Evolutionary conservation across 2,888 invertebrate genomes (phyloP), one percentile per base, ranked within the genome.

Genomic region (Drosophila quinaria): DNA sequence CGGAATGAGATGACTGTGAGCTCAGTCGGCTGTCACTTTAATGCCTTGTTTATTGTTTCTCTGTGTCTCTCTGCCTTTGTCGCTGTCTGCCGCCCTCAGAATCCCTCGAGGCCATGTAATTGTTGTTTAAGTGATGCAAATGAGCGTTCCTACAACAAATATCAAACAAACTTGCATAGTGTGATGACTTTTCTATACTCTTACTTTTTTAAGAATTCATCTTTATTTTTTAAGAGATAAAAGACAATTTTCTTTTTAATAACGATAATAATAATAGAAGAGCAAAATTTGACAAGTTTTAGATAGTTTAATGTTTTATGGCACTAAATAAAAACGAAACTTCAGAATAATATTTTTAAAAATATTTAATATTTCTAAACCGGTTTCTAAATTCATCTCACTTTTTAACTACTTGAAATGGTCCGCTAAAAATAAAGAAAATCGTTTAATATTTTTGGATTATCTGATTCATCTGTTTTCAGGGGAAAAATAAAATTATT

Each of bases 51-150:
- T 80, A 82, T 82, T 79, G 83, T 82, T 82, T 82, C 59, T 41
- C 29, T 33, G 41, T 35, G 41, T 39, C 54, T 17, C 33, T 42
- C 42, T 31, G 44, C 35, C 31, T 47, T 47, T 37, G 41, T 39
- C 46, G 37, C 44, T 58, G 55, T 44, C 46, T 52, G 39, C 49
- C n/a, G 13, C 15, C 58, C 47, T 41, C 39, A 17, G 44, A 44
- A 29, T 47, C 69, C 70, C 81, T 74, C 19, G 75, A 72, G 85
- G 85, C 64, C 70, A 70, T 81, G 72, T 84, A 81, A 81, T 81
- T 84, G 81, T 81, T 81, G 79, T 73, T 81, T 85, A 81, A 81
- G 85, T 81, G 81, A 81, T 81, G 85, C 85, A 81, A 81, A 84
- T 81, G 81, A 81, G 85, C 85, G 68, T 70, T 65, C 41, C 61